Base-by-base conservation (phyloP, 1,140 invertebrate species). In the Phocides pigmalion region DNA sequence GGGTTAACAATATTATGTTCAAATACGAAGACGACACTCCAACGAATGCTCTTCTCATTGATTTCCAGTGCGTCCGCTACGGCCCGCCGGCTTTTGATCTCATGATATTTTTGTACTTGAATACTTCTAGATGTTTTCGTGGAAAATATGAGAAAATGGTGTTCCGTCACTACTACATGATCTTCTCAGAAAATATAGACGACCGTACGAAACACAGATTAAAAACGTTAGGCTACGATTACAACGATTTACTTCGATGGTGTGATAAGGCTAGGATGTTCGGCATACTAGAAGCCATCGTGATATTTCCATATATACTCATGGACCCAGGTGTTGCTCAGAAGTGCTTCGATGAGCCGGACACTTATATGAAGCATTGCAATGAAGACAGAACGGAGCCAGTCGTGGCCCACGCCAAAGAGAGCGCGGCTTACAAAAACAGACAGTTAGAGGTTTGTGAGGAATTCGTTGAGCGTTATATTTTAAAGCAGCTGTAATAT, bases 1-100 rank as follows among this genome's bases (percentile, higher is more conserved):
- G 92, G 87, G 66, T 81, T 0, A 93, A 93, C 44, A 93, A 93
- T 65, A 84, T 93, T 4, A 68, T 93, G 49, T 92, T 90, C 54
- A 72, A 84, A 56, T 92, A 93, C 47, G 76, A 89, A 1, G 71
- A 72, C 15, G 69, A 70, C 0, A 44, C 59, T 4, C 83, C 87
- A 0, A 69, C 62, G 0, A 81, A 87, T 17, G 88, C 89, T 17
- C 62, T 89, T 44, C 61, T 93, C 0, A 67, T 93, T 17, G 91
- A 93, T 74, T 93, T 79, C 64, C 90, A 92, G 66, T 85, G 82
- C 50, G 49, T 81, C 1, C 72, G 90, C 11, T 92, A 91, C 63
- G 81, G 62, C 1, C 90, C 91, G 8, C 92, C 91, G 0, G 81
- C 89, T 1, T 90, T 92, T 32, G 92, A 93, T 62, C 32, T 93